phyloP scores from a whole-genome alignment of 2,113 vertebrate species.

The Microtus ochrogaster region DNA sequence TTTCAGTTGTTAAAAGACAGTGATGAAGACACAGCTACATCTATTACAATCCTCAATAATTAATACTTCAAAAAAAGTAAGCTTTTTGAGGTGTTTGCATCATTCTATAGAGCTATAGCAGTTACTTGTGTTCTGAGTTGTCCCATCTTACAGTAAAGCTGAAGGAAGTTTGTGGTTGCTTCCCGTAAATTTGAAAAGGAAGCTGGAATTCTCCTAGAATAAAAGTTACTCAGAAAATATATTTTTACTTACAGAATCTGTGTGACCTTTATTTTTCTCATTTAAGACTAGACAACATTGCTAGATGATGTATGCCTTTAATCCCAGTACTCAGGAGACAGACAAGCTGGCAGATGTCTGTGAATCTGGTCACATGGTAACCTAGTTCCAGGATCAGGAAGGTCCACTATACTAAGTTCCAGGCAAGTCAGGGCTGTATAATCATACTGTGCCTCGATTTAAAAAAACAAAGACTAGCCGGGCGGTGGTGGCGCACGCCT shows the following conservation, averaged over 20 bases:
- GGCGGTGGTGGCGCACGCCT: too few relatives aligned
- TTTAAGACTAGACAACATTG: background rate
- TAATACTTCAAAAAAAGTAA: slow-evolving; percentile 1
- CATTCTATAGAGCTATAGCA: slow-evolving; percentile 26
- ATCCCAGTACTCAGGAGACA: background rate
- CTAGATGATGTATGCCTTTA: background rate
- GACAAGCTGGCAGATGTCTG: background rate
- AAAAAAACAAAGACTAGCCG: too few relatives aligned
- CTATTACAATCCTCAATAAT: background rate
- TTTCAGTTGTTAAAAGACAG: slow-evolving; percentile 34
- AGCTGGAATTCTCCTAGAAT: slow-evolving; percentile 9
- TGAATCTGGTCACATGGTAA: background rate
- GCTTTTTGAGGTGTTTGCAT: background rate
- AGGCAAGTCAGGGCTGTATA: background rate
- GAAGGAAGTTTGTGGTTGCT: slow-evolving; percentile 13
- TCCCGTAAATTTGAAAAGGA: background rate
- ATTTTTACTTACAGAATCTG: slow-evolving; percentile 35
- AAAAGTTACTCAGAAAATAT: slow-evolving; percentile 28
- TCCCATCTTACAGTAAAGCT: slow-evolving; percentile 24
- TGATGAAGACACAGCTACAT: background rate
- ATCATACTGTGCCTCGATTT: background rate
- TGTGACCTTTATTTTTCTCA: slow-evolving; percentile 40
- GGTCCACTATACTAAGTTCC: background rate
- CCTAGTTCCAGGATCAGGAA: background rate
- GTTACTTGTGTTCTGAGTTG: slow-evolving; percentile 34